Conservation (phyloP, 2,888 invertebrate species). For the Tipula confusa region DNA sequence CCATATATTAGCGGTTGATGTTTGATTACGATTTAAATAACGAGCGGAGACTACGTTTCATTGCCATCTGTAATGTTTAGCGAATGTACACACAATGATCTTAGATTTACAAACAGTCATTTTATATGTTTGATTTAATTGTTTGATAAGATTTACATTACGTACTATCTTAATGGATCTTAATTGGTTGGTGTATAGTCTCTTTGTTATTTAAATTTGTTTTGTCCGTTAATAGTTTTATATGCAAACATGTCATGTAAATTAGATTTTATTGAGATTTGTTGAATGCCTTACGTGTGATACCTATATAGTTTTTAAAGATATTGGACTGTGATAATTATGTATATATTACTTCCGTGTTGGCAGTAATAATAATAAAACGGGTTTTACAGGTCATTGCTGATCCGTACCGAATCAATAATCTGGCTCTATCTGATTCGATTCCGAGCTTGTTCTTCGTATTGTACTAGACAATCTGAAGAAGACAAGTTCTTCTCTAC, state of each 20-base stretch:
- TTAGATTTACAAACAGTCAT: not conserved
- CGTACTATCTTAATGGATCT: constrained; percentile 29
- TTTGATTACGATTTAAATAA: not conserved
- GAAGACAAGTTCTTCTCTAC: no score
- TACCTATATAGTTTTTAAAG: no score
- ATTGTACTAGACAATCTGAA: no score
- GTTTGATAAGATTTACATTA: not conserved
- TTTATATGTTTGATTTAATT: not conserved
- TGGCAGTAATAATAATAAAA: no score
- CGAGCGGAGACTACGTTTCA: not conserved
- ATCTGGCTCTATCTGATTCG: no score
- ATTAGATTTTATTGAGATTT: not conserved
- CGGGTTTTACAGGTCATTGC: no score
- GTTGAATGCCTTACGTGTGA: no score
- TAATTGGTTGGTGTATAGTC: constrained; percentile 26
- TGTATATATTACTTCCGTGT: no score
- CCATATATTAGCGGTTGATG: not conserved
- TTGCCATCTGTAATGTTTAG: not conserved
- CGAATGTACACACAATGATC: not conserved
- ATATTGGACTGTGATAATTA: no score
- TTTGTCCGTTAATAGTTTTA: not conserved
- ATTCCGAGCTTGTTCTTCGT: no score
- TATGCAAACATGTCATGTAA: not conserved
- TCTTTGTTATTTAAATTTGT: constrained; percentile 26
- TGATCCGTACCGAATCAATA: no score